Evolutionary conservation across 2,113 vertebrate species (phyloP).

Genomic region (Rallus limicola): DNA sequence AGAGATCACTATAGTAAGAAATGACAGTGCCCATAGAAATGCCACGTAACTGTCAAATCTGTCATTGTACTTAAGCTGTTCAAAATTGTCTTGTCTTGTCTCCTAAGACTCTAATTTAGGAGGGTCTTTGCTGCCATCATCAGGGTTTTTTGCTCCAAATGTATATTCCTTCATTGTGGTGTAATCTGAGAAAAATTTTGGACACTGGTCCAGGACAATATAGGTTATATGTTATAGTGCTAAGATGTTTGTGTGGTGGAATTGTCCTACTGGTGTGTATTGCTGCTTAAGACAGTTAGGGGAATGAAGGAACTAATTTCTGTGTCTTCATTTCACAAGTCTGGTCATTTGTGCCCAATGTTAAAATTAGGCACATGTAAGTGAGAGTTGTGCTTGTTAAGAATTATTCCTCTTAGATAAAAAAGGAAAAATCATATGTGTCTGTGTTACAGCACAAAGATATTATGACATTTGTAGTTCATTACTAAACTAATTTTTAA

Average conservation of each 20-base stretch:
- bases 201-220: neutral
- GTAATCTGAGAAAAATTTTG: neutral
- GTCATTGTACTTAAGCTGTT: neutral
- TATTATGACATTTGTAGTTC: neutral
- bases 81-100: neutral
- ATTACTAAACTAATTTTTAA: neutral
- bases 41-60: neutral
- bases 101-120: neutral
- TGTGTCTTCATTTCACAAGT: neutral
- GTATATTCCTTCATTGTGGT: neutral
- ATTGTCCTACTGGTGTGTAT: neutral
- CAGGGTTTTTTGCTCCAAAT: neutral
- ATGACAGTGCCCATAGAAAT: neutral
- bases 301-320: neutral
- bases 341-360: neutral
- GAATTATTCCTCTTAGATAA: neutral
- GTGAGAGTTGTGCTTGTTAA: neutral
- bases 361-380: neutral
- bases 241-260: neutral
- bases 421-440: neutral
- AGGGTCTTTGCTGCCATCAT: neutral
- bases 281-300: neutral
- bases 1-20: neutral
- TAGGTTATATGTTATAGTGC: neutral
- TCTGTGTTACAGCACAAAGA: neutral